These are phyloP conservation scores for Nebria salina DNA, from an alignment of 2,888 invertebrate species.

Conservation along the genomic window DNA sequence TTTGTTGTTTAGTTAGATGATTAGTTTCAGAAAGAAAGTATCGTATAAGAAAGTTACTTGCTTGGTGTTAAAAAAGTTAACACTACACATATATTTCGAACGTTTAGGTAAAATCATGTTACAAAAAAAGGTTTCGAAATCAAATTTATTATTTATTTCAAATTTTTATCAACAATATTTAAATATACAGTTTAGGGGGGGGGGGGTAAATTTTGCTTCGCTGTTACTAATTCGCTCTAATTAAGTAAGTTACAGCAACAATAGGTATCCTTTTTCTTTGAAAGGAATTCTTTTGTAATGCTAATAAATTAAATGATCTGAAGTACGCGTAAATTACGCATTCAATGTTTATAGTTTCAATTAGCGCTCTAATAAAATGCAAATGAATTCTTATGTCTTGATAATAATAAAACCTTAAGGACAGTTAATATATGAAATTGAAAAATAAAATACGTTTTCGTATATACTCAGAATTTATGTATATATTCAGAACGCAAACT, in stretches of 20 bases:
- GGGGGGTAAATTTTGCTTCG: too few species aligned
- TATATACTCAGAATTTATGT: not conserved
- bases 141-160: too few species aligned
- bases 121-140: too few species aligned
- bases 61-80: too few species aligned
- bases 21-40: slow-evolving; percentile 1
- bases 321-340: not conserved
- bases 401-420: not conserved
- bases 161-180: too few species aligned
- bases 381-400: not conserved
- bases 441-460: not conserved
- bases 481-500: not conserved
- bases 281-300: too few species aligned
- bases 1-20: not conserved
- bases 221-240: too few species aligned
- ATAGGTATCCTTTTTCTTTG: too few species aligned
- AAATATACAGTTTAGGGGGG: too few species aligned
- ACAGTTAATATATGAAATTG: not conserved
- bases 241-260: too few species aligned
- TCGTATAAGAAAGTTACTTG: not conserved
- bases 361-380: not conserved
- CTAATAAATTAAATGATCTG: not conserved
- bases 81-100: too few species aligned
- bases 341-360: not conserved
- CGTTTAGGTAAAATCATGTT: too few species aligned